Base-by-base conservation (phyloP, 2,888 invertebrate genomes). In the Nudaria mundana region DNA sequence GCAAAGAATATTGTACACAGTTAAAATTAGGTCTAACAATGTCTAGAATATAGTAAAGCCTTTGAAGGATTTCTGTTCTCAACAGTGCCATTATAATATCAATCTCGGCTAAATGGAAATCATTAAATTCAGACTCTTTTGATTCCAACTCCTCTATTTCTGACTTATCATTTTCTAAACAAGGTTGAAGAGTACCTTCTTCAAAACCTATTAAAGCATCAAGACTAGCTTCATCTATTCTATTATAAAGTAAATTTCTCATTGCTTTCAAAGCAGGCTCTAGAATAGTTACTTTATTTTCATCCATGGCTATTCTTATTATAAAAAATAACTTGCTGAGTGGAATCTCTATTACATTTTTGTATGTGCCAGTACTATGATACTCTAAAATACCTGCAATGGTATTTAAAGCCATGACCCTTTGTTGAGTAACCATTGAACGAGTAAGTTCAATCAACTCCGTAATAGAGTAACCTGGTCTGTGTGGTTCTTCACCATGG, bases 401-500 rank as follows among this genome's bases (percentile, higher is more conserved):
- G 0, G 94, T 93, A 43, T 93, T 92, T 10, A 98, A 85, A 1
- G 97, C 95, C 37, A 95, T 89, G 1, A 93, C 91, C 60, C 97
- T 91, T 79, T 98, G 98, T 64, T 97, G 97, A 11, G 91, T 90
- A n/a, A 95, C 90, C 28, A 93, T 90, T 1, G 95, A 95, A 64
- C 93, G 87, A 20, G 94, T 92, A 1, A 98, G 81, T 48, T 95
- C 93, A 60, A 98, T 93, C 0, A 98, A 76, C 81, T 98, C 98
- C 54, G 95, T 94, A 7, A 98, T 75, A 0, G 97, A 93, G 76
- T 98, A 98, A 0, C 98, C 98, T 2, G 98, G 95, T 45, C 97
- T 90, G 46, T 94, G 94, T 5, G 97, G 94, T 74, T 98, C 98
- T 52, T 96, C 95, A 0, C 98, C 98, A 78, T 98, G 98, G 76